A percentile compares a stretch with the other conserved stretches of the same genome.
These are phyloP conservation scores for Falco concolor DNA, from an alignment of 2,797 vertebrate species.

Conservation along the genomic window DNA sequence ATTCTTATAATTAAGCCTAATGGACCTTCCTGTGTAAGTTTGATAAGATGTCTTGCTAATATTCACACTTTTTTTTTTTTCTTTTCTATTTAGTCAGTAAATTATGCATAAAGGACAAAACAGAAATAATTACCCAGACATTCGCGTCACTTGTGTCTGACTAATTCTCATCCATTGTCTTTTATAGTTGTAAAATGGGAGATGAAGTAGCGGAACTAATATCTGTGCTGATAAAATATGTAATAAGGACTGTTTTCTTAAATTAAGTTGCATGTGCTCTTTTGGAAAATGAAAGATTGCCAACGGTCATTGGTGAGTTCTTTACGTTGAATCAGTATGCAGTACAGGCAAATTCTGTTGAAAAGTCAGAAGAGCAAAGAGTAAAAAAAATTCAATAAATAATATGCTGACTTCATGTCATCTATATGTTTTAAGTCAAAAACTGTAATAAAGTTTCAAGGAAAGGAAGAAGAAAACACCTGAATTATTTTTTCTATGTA, in stretches of 20 bases:
- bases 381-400: background rate
- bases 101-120: conserved; percentile 55
- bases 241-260: background rate
- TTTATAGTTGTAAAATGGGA: background rate
- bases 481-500: background rate
- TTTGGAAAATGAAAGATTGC: background rate
- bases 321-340: background rate
- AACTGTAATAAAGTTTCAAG: background rate
- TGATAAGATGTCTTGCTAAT: conserved; percentile 16
- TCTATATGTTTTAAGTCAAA: background rate
- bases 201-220: background rate
- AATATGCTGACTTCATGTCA: background rate
- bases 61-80: background rate
- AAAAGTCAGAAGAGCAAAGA: background rate
- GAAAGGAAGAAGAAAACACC: background rate
- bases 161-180: background rate
- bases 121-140: background rate
- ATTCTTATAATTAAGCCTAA: conserved; percentile 9
- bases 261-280: background rate
- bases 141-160: background rate
- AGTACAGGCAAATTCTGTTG: background rate
- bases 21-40: background rate
- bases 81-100: conserved; percentile 14
- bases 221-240: background rate
- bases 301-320: background rate